Base-by-base conservation (phyloP, 2,888 invertebrate genomes). In the Selenia dentaria region DNA sequence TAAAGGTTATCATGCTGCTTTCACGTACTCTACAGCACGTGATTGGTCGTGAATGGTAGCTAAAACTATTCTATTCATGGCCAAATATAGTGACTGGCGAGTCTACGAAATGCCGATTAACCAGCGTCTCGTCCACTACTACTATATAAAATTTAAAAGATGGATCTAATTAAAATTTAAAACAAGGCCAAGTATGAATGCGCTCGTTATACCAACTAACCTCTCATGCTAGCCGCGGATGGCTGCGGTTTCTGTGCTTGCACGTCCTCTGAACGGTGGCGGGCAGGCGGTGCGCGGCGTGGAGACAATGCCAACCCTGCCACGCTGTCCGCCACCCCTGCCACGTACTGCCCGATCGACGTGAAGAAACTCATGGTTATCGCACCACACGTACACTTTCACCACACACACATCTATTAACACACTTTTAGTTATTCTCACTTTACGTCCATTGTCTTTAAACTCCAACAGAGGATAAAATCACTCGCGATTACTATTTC, bases 261-360 rank as follows among this genome's bases (percentile, higher is more conserved):
- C 50, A 76, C 74, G 66, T 83, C 91, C 50, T 93, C 93, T 25
- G 94, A 93, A 56, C 93, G 93, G 72, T 94, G 94, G 1, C 94
- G 92, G 13, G 94, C 91, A 48, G 95, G 92, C 9, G 95, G 94
- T 71, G 92, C 95, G 54, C 95, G 92, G 57, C 94, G 94, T 43
- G 96, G 94, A 59, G 95, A 95, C 50, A 96, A 85, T 53, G 94
- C 94, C 63, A 96, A 86, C 67, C 94, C 96, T 33, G 96, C 96
- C 60, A 96, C 96, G 76, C 96, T 95, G 84, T 95, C 96, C 70
- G 94, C 96, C 76, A 96, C 93, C 69, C 95, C 96, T 70, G 94
- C 96, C 78, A 96, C 96, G 80, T 96, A 96, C 83, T 96, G 96
- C 70, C 96, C 95, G 66, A 96, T 86, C 26, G 96, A 95, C 79